A percentile compares a stretch with the other conserved stretches of the same genome.
These are phyloP conservation scores for Caenorhabditis panamensis DNA, from an alignment of 2,888 invertebrate genomes.

Conservation along the genomic window DNA sequence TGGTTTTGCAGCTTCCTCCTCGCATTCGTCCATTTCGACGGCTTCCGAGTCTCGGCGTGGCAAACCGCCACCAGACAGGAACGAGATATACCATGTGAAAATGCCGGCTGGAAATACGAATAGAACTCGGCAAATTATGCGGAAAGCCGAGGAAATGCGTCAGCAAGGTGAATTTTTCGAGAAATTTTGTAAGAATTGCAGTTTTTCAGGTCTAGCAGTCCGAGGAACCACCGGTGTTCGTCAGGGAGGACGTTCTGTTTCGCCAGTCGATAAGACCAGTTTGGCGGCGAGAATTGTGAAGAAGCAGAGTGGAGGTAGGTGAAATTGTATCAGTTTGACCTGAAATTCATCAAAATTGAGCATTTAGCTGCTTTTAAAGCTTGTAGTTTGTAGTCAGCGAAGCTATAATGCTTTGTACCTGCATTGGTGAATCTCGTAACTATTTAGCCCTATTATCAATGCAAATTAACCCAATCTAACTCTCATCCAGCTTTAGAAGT, in stretches of 20 bases:
- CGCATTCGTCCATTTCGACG: not conserved
- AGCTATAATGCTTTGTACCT: too few species aligned
- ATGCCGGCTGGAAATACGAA: conserved; percentile 76
- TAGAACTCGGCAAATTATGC: conserved; percentile 70
- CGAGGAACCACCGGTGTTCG: conserved; percentile 77
- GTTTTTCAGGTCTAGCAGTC: conserved; percentile 62
- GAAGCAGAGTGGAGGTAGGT: conserved; percentile 19
- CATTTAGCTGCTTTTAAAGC: too few species aligned
- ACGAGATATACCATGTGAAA: conserved; percentile 78
- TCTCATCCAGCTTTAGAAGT: conserved; percentile 10
- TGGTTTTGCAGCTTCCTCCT: not conserved
- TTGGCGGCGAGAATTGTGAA: conserved; percentile 46
- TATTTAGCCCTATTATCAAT: not conserved
- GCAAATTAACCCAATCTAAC: not conserved
- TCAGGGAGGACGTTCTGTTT: conserved; percentile 65
- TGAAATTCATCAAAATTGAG: too few species aligned
- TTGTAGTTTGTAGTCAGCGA: too few species aligned
- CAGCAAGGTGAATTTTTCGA: conserved; percentile 57
- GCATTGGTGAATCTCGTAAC: too few species aligned
- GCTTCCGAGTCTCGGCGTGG: conserved; percentile 50
- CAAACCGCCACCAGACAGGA: conserved; percentile 67
- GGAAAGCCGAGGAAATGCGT: conserved; percentile 66
- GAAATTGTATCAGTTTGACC: too few species aligned
- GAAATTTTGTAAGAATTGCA: conserved; percentile 2
- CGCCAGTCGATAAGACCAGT: conserved; percentile 64